These are phyloP conservation scores for Magallana ariakensis DNA, from an alignment of 1,140 invertebrate species.

Conservation along the genomic window DNA sequence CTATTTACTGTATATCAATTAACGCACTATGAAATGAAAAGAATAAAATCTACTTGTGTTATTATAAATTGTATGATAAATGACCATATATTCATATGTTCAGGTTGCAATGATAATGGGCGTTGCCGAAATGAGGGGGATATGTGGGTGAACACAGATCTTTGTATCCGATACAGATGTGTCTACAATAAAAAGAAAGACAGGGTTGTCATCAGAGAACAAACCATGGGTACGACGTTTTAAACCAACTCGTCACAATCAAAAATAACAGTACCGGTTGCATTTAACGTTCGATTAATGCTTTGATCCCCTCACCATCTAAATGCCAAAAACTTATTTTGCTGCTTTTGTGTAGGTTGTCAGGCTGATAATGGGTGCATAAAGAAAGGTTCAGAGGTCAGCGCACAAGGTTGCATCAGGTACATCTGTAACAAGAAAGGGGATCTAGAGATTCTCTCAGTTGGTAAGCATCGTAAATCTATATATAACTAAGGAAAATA, in stretches of 20 bases:
- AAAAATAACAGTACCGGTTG: not conserved
- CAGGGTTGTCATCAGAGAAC: constrained; percentile 41
- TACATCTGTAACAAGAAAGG: constrained; percentile 47
- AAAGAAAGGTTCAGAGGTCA: constrained; percentile 40
- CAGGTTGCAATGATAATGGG: constrained; percentile 50
- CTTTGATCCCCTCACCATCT: not conserved
- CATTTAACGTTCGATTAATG: not conserved
- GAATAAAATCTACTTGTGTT: too few relatives aligned
- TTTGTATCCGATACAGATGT: constrained; percentile 50
- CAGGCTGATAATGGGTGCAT: constrained; percentile 42
- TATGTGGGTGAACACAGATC: constrained; percentile 7
- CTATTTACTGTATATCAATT: too few relatives aligned
- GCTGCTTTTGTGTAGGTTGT: constrained; percentile 35
- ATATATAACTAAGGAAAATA: too few relatives aligned
- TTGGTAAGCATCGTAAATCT: constrained; percentile 19
- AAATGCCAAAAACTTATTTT: not conserved
- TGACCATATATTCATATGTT: not conserved
- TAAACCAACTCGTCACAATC: not conserved
- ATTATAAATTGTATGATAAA: too few relatives aligned
- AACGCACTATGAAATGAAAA: too few relatives aligned
- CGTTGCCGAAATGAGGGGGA: constrained; percentile 29
- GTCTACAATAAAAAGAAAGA: constrained; percentile 41
- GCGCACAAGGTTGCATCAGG: constrained; percentile 45
- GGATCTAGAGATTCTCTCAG: constrained; percentile 32
- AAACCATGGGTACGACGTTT: constrained; percentile 44